Evolutionary conservation across 1,140 invertebrate genomes (phyloP), one percentile per base, ranked within the genome.

Genomic region (Spodoptera litura): DNA sequence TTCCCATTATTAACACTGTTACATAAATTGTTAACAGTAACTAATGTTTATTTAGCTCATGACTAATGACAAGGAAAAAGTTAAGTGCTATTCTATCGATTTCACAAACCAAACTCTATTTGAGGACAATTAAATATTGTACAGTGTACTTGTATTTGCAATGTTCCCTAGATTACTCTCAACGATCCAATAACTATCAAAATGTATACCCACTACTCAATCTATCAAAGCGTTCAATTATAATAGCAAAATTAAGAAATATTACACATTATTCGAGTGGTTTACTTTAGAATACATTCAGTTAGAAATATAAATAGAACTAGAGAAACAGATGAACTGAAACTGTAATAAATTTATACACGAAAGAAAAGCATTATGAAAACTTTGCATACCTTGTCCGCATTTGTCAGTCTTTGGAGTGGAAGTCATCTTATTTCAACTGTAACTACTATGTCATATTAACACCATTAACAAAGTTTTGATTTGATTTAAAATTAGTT

Each of bases 361-460:
- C 38, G 77, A 76, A 64, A 77, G 53, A 81, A 80, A 79, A 83
- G 82, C 78, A 71, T 75, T 83, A 87, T 86, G 79, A 81, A 83
- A 87, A 79, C 82, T 74, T 83, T 83, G 84, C 91, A 91, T 91
- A 94, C 93, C 93, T 88, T 92, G 91, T 80, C 87, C 88, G 74
- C 88, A 92, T 94, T 93, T 94, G 76, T 94, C 93, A 84, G 91
- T 89, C 88, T 94, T 94, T 76, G 93, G 93, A 88, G 93, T 94
- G 76, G 93, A 94, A 92, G 90, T 93, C 93, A 94, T 94, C 83
- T 89, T 88, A 86, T 74, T 81, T 81, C 78, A 83, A 79, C 78
- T 87, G 77, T 82, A 77, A 83, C 81, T 82, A 89, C 87, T 90
- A 86, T 84, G 86, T 80, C 93, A 93, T 92, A 91, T 92, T 94